Evolutionary conservation across 2,113 vertebrate species (phyloP), one percentile per base, ranked within the genome.

Genomic region (Heterocephalus glaber): DNA sequence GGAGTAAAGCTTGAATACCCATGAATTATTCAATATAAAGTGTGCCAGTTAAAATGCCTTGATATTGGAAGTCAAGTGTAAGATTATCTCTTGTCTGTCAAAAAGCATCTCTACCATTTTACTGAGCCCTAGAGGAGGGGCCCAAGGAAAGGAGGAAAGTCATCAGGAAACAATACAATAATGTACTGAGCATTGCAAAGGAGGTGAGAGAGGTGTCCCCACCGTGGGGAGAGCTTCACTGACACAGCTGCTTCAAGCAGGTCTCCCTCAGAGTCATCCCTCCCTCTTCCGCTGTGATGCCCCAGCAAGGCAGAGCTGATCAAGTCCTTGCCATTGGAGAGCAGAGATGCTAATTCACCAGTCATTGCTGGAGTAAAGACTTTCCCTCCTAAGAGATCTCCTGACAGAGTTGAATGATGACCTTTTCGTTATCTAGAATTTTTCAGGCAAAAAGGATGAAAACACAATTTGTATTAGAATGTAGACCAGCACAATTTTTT

Each of bases 1-100:
- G 98, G 99, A 99, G 99, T 99, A 99, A 99, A 99, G 99, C 99
- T 99, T 99, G 99, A 99, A 99, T 99, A 99, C 98, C 99, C 99
- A 99, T 99, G 99, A 99, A 99, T 99, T 99, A 99, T 99, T 99
- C 99, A 99, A 99, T 99, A 99, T 98, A 98, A 99, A 99, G 99
- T 99, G 99, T 99, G 99, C 99, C 99, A 98, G 99, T 99, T 99
- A 99, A 99, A 99, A 99, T 99, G 99, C 99, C 99, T 99, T 99
- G 99, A 99, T 99, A 99, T 99, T 99, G 98, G 99, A 99, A 99
- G 99, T 99, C 99, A 99, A 99, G 99, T 99, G 99, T 98, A 98
- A 99, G 99, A 99, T 99, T 99, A 99, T 99, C 99, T 99, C 99
- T 99, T 99, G 98, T 98, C 98, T 98, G 98, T 99, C 99, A 99